Conservation (phyloP, 2,797 vertebrate species). For the Odontamblyopus lacepedii region DNA sequence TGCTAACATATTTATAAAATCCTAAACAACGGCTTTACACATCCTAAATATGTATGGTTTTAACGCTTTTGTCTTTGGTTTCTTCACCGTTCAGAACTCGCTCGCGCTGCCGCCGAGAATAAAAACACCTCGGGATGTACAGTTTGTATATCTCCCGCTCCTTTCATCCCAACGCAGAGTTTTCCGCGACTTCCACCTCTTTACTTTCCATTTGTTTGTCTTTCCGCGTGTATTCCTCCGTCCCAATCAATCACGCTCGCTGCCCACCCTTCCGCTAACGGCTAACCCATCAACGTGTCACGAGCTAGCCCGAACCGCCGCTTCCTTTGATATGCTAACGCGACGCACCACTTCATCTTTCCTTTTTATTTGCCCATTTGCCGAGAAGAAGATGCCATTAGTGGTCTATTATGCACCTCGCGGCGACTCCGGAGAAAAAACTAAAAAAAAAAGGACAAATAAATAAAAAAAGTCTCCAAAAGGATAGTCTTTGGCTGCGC, state of each 20-base stretch:
- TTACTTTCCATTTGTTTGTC: conserved; percentile 16
- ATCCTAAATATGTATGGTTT: background rate
- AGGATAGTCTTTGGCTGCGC: conserved; percentile 46
- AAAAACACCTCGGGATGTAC: background rate
- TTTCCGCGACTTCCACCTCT: conserved; percentile 1
- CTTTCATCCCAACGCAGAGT: conserved; percentile 2
- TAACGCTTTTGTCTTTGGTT: background rate
- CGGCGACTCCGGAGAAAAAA: background rate
- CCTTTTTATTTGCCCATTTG: conserved; percentile 65
- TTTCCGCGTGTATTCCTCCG: conserved; percentile 6
- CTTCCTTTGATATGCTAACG: conserved; percentile 74
- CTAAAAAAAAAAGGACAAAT: conserved; percentile 15
- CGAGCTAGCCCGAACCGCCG: conserved; percentile 47
- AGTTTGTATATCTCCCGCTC: conserved; percentile 2
- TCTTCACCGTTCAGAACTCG: background rate
- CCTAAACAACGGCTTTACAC: conserved; percentile 1
- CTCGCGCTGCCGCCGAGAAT: background rate
- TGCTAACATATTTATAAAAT: background rate
- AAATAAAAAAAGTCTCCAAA: conserved; percentile 63
- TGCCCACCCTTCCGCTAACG: conserved; percentile 34
- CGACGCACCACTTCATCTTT: conserved; percentile 60
- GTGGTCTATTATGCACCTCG: conserved; percentile 59
- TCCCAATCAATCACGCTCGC: conserved; percentile 41
- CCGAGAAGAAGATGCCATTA: conserved; percentile 66
- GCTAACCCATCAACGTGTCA: conserved; percentile 47